Conservation (phyloP, 1,140 invertebrate genomes). For the Ruditapes philippinarum region DNA sequence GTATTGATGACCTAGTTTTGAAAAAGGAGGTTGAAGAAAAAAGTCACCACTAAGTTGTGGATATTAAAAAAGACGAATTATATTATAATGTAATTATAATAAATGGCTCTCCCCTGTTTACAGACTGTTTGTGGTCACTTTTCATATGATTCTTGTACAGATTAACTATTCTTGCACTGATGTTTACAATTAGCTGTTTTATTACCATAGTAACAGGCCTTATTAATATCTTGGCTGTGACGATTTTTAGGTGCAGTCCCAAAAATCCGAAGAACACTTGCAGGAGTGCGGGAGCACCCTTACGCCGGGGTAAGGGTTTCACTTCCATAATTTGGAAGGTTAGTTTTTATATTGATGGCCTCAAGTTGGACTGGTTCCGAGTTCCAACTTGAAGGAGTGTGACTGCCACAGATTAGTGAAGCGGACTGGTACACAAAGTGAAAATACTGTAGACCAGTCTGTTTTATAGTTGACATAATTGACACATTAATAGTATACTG, state of each 20-base stretch:
- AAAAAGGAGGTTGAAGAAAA: too few relatives aligned
- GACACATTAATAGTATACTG: too few relatives aligned
- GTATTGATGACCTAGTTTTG: too few relatives aligned
- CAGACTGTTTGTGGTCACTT: background rate
- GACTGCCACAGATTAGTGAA: conserved; percentile 28
- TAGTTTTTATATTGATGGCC: conserved; percentile 70
- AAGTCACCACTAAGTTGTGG: too few relatives aligned
- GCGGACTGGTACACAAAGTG: background rate
- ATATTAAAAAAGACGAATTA: too few relatives aligned
- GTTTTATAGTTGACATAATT: too few relatives aligned
- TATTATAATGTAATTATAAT: too few relatives aligned
- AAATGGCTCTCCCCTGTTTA: background rate
- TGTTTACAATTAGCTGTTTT: background rate
- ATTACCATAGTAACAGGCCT: conserved; percentile 19
- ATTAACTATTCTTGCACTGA: conserved; percentile 33
- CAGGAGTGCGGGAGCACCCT: conserved; percentile 82
- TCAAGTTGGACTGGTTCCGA: conserved; percentile 39
- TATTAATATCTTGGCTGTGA: conserved; percentile 66
- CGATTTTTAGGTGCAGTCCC: conserved; percentile 81
- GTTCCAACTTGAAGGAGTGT: conserved; percentile 44
- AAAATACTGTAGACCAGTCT: too few relatives aligned
- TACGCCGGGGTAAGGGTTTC: conserved; percentile 82
- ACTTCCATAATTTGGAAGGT: conserved; percentile 80
- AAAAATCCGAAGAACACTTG: conserved; percentile 80
- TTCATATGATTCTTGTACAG: background rate